Percentiles rank a stretch among this genome's conserved stretches.
Evolutionary conservation across 2,797 vertebrate species (phyloP).

Genomic region (Falco rusticolus): DNA sequence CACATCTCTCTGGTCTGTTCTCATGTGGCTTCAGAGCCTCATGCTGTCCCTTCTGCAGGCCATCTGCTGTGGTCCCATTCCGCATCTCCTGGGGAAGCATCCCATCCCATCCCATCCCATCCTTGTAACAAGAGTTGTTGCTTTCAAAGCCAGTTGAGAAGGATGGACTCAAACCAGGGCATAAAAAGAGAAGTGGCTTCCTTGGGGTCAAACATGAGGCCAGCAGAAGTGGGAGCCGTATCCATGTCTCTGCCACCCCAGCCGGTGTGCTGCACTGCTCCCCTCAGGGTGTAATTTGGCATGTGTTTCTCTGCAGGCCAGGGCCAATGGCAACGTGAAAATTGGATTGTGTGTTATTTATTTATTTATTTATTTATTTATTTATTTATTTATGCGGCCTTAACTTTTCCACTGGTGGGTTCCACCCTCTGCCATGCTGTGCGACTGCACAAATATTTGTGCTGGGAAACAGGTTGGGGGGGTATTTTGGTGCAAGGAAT

Average conservation of each 20-base stretch:
- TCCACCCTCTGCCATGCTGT: background rate
- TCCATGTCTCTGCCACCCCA: background rate
- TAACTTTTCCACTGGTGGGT: background rate
- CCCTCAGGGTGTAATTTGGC: background rate
- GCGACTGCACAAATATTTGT: slow-evolving; percentile 51
- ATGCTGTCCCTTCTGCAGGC: background rate
- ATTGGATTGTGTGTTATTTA: background rate
- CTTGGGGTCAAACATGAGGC: rapidly evolving
- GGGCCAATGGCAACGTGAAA: background rate
- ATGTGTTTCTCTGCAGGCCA: background rate
- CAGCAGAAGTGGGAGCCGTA: background rate
- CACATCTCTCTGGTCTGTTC: background rate
- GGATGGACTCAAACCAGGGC: background rate
- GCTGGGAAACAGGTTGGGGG: background rate
- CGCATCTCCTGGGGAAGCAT: background rate
- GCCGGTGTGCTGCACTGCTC: background rate
- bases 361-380: background rate
- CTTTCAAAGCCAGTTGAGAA: background rate
- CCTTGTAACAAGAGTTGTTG: background rate
- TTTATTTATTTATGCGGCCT: slow-evolving; percentile 38
- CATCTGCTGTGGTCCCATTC: background rate
- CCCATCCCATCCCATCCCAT: background rate
- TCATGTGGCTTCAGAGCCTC: rapidly evolving
- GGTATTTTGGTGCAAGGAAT: background rate
- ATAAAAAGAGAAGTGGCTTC: background rate